Percentiles rank a stretch among this genome's conserved stretches.
Evolutionary conservation across 2,888 invertebrate genomes (phyloP).

Genomic region (Epinotia demarniana): DNA sequence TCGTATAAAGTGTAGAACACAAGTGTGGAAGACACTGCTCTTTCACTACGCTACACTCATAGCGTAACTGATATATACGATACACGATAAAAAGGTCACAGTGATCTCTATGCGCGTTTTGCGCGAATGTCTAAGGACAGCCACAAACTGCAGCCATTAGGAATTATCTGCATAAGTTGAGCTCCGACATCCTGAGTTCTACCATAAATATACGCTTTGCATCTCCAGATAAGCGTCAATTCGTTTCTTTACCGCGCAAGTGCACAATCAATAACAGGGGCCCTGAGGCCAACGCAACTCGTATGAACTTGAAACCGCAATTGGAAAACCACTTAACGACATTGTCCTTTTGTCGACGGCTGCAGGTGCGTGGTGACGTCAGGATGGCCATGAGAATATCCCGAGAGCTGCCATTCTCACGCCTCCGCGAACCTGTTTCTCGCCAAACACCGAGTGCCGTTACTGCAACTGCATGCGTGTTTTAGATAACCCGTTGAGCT

Average conservation of each 20-base stretch:
- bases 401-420: conserved; percentile 78
- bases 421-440: conserved; percentile 79
- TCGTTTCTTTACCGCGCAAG: conserved; percentile 43
- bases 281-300: conserved; percentile 57
- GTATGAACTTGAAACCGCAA: conserved; percentile 74
- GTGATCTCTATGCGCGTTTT: background rate
- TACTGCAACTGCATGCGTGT: conserved; percentile 66
- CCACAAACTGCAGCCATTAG: background rate
- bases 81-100: background rate
- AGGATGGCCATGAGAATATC: conserved; percentile 75
- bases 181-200: conserved; percentile 22
- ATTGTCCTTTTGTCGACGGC: conserved; percentile 71
- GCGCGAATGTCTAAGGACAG: background rate
- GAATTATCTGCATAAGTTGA: conserved; percentile 4
- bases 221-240: conserved; percentile 42
- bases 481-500: conserved; percentile 43
- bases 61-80: background rate
- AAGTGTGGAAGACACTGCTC: background rate
- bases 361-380: conserved; percentile 80
- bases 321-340: conserved; percentile 71
- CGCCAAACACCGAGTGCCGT: conserved; percentile 75
- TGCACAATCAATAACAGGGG: conserved; percentile 44
- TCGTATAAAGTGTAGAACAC: background rate
- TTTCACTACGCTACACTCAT: background rate
- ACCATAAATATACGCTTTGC: conserved; percentile 36